Percentiles rank a stretch among this genome's conserved stretches.
These are phyloP conservation scores for Melanotaenia trifasciata DNA, from an alignment of 2,797 vertebrate species.

Conservation along the genomic window DNA sequence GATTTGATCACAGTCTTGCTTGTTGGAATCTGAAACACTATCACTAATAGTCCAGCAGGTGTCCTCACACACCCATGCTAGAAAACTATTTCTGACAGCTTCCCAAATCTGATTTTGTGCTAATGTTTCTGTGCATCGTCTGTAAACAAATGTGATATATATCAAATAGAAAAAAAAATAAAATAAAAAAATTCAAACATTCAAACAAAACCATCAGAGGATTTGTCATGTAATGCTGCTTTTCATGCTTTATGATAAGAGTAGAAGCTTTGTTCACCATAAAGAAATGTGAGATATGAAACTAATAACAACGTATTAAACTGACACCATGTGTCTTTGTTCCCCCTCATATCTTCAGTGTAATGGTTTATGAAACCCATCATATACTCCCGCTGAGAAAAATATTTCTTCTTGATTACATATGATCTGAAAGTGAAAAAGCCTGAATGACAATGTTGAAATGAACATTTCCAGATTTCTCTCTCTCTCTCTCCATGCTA, in stretches of 20 bases:
- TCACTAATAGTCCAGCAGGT: slow-evolving; percentile 74
- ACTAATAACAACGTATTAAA: slow-evolving; percentile 46
- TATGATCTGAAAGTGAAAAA: slow-evolving; percentile 40
- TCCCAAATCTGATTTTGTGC: slow-evolving; percentile 12
- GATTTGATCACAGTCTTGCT: neutral
- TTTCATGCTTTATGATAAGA: slow-evolving; percentile 13
- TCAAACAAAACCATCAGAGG: slow-evolving; percentile 8
- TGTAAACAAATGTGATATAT: slow-evolving; percentile 22
- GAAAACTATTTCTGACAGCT: slow-evolving; percentile 57
- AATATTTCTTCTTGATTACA: slow-evolving; percentile 42
- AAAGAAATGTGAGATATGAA: slow-evolving; percentile 33
- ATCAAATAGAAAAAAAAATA: slow-evolving; percentile 1
- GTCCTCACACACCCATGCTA: slow-evolving; percentile 71
- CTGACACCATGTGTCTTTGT: slow-evolving; percentile 35
- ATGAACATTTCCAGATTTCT: slow-evolving; percentile 47
- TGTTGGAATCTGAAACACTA: slow-evolving; percentile 41
- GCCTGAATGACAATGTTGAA: slow-evolving; percentile 27
- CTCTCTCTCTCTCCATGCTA: slow-evolving; percentile 6
- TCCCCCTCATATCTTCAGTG: slow-evolving; percentile 11
- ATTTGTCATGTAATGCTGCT: slow-evolving; percentile 8
- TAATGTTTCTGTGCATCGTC: slow-evolving; percentile 11
- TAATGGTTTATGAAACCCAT: slow-evolving; percentile 44
- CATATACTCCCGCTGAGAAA: slow-evolving; percentile 14
- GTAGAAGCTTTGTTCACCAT: neutral
- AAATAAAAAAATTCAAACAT: slow-evolving; percentile 13